Evolutionary conservation across 2,797 vertebrate species (phyloP).

Genomic region (Tragelaphus eurycerus): DNA sequence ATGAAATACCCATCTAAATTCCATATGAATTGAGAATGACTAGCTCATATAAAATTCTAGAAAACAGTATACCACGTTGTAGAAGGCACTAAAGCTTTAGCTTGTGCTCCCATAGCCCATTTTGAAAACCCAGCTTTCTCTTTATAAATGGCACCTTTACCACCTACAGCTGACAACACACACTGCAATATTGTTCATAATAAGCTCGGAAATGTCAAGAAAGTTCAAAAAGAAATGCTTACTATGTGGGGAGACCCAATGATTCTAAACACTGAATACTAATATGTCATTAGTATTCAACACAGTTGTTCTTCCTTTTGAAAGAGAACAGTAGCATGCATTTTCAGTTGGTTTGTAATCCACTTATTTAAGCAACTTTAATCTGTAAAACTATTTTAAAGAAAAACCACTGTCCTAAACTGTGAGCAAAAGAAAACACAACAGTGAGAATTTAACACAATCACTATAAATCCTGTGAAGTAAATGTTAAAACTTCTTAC

Average conservation of each 20-base stretch:
- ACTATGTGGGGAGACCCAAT: slow-evolving; percentile 71
- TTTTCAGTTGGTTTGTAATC: slow-evolving; percentile 78
- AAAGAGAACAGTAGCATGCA: slow-evolving; percentile 82
- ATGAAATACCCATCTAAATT: slow-evolving; percentile 72
- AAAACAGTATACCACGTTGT: slow-evolving; percentile 81
- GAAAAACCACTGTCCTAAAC: slow-evolving; percentile 74
- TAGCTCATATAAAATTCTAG: slow-evolving; percentile 77
- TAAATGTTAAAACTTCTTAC: slow-evolving; percentile 74
- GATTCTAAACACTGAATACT: slow-evolving; percentile 75
- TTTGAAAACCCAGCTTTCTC: slow-evolving; percentile 71
- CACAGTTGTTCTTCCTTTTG: slow-evolving; percentile 66
- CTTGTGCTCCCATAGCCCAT: slow-evolving; percentile 83
- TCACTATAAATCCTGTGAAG: slow-evolving; percentile 71
- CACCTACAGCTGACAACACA: slow-evolving; percentile 79
- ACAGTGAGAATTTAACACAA: slow-evolving; percentile 76
- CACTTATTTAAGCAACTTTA: slow-evolving; percentile 77
- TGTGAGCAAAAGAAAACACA: slow-evolving; percentile 77
- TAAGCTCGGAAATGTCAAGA: slow-evolving; percentile 74
- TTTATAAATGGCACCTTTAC: slow-evolving; percentile 79
- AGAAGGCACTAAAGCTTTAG: slow-evolving; percentile 87
- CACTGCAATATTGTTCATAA: slow-evolving; percentile 76
- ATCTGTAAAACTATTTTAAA: slow-evolving; percentile 79
- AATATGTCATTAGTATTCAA: slow-evolving; percentile 71
- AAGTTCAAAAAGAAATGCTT: slow-evolving; percentile 74
- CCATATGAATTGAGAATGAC: slow-evolving; percentile 59